Conservation (phyloP, 2,888 invertebrate genomes). For the Thalpophila matura region DNA sequence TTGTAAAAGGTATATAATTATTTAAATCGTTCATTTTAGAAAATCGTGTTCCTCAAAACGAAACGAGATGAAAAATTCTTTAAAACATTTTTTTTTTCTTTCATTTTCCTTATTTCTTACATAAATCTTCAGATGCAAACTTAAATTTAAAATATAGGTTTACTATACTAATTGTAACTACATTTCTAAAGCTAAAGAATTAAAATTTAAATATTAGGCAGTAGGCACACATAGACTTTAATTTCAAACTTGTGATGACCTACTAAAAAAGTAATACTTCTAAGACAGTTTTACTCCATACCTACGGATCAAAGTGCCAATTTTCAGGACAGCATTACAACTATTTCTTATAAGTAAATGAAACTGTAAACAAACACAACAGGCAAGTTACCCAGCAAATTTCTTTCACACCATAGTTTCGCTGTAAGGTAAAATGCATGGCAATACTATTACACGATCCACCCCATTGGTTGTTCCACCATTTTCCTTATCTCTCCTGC, state of each 20-base stretch:
- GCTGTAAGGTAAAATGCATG: constrained; percentile 21
- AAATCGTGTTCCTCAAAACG: constrained; percentile 8
- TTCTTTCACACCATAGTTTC: constrained; percentile 2
- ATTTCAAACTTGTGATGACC: too few relatives aligned
- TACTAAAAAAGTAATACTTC: too few relatives aligned
- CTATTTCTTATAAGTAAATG: too few relatives aligned
- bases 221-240: too few relatives aligned
- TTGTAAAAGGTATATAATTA: constrained; percentile 9
- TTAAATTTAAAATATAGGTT: too few relatives aligned
- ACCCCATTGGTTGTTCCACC: constrained; percentile 33
- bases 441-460: constrained; percentile 10
- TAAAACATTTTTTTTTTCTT: constrained; percentile 16
- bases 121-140: background rate
- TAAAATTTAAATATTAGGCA: too few relatives aligned
- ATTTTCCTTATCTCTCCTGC: constrained; percentile 50
- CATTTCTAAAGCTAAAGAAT: too few relatives aligned
- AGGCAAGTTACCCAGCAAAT: background rate
- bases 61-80: constrained; percentile 7
- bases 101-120: background rate
- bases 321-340: background rate
- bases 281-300: background rate
- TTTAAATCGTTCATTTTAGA: constrained; percentile 5
- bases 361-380: background rate
- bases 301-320: background rate
- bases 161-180: too few relatives aligned